Base-by-base conservation (phyloP, 64 coral and sea anemone species). In the Trachythela sp. region DNA sequence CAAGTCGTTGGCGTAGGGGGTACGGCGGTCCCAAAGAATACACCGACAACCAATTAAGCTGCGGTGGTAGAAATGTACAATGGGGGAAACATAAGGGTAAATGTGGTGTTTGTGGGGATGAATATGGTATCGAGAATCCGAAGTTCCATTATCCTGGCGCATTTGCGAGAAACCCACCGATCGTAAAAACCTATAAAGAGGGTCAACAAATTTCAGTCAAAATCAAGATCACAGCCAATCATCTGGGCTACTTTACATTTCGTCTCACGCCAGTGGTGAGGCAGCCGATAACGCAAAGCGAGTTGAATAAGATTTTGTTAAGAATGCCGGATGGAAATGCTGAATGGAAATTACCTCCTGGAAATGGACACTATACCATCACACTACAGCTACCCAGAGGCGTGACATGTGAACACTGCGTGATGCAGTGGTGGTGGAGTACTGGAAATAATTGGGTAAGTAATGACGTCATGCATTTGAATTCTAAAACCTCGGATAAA, bases 371-470 rank as follows among this genome's bases (percentile, higher is more conserved):
- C 24, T 94, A 84, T 42, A 94, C 48, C 17, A 68, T 94, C 54
- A 24, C 29, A 2, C 84, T 91, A n/a, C 52, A 41, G 30, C 89
- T 94, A 0, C 92, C 92, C 41, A 8, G 24, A 1, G 92, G 92
- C 4, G 29, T 94, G 17, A 94, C 92, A 33, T 94, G 92, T 83
- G 48, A 88, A 11, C 92, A 90, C 54, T 94, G 92, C 49, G 92
- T 94, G 38, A 77, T 94, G n/a, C 92, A 94, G 24, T 94, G 92
- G 92, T 94, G 89, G 92, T 94, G 89, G 89, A 91, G 84, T 17
- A 89, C 88, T 2, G 92, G 92, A 0, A 94, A 94, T 10, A 94
- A 86, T 77, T 94, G 92, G 92, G 92, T 88, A 0, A 91, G 92
- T 22, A 89, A 94, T 20, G 36, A 70, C 30, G 31, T 80, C 10